Base-by-base conservation (phyloP, 1,140 invertebrate genomes). In the Pygmarrhopalites habei region DNA sequence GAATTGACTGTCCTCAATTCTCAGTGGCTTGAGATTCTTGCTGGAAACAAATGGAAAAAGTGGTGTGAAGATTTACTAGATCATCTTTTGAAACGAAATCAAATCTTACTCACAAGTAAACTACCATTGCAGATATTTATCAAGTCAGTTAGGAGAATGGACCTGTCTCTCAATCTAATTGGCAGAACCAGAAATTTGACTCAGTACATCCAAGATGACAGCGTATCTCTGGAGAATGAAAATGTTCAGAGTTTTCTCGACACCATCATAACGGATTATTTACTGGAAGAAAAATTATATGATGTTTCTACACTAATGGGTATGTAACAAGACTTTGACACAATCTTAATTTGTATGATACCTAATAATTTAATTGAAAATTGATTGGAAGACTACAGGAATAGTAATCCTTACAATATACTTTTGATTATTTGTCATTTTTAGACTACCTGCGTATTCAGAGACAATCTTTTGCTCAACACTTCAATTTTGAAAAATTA, bases 361-460 rank as follows among this genome's bases (percentile, higher is more conserved):
- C n/a, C n/a, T n/a, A n/a, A n/a, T n/a, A n/a, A n/a, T n/a, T n/a
- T n/a, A n/a, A n/a, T n/a, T n/a, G n/a, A n/a, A n/a, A n/a, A n/a
- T n/a, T n/a, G n/a, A n/a, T n/a, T n/a, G n/a, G n/a, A n/a, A n/a
- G n/a, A n/a, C n/a, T n/a, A n/a, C n/a, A n/a, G n/a, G n/a, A n/a
- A n/a, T n/a, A n/a, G n/a, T n/a, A n/a, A n/a, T n/a, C n/a, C n/a
- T n/a, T n/a, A n/a, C n/a, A n/a, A n/a, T n/a, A n/a, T n/a, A n/a
- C n/a, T n/a, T n/a, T n/a, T n/a, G n/a, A n/a, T n/a, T n/a, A n/a
- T n/a, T n/a, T n/a, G n/a, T n/a, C n/a, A n/a, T n/a, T n/a, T n/a
- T n/a, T 56, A 7, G 53, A 56, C 21, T 56, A 56, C 19, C 39
- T 56, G 23, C 19, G 5, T 21, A 35, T 56, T 56, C 53, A 56